Percentiles rank a stretch among this genome's conserved stretches.
phyloP scores from a whole-genome alignment of 2,888 invertebrate species.

The Saturnia japonica region DNA sequence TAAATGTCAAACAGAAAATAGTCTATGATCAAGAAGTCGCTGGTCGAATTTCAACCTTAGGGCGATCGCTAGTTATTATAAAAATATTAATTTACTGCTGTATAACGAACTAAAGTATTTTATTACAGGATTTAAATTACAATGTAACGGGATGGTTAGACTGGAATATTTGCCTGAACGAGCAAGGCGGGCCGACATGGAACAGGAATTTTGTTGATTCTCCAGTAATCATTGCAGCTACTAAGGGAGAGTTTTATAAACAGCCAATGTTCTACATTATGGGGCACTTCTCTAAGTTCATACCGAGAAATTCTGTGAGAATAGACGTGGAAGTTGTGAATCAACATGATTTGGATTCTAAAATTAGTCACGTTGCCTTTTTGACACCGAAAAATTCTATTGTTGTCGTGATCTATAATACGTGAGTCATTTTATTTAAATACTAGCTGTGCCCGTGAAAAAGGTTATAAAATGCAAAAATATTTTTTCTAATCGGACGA shows the following conservation, averaged over 20 bases:
- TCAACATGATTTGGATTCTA: constrained; percentile 19
- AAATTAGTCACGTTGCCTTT: constrained; percentile 43
- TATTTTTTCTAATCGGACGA: too few species aligned
- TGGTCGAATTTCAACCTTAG: too few species aligned
- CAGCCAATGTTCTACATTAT: constrained; percentile 93
- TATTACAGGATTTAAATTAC: constrained; percentile 64
- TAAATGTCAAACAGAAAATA: too few species aligned
- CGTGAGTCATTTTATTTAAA: constrained; percentile 39
- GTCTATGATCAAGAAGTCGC: too few species aligned
- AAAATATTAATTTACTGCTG: too few species aligned
- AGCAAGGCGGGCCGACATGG: constrained; percentile 90
- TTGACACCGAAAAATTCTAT: constrained; percentile 48
- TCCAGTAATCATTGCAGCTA: constrained; percentile 77
- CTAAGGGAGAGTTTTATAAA: constrained; percentile 88
- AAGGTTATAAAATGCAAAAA: too few species aligned
- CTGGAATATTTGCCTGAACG: constrained; percentile 91
- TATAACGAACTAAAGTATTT: too few species aligned
- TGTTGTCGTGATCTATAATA: constrained; percentile 50
- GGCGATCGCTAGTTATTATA: too few species aligned
- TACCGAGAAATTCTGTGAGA: constrained; percentile 81
- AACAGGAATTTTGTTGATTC: constrained; percentile 88
- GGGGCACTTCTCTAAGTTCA: constrained; percentile 88
- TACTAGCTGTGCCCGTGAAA: neutral
- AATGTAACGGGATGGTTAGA: constrained; percentile 91
- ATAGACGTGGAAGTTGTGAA: constrained; percentile 35